Evolutionary conservation across 2,113 vertebrate genomes (phyloP).

Genomic region (Muntiacus muntjak): DNA sequence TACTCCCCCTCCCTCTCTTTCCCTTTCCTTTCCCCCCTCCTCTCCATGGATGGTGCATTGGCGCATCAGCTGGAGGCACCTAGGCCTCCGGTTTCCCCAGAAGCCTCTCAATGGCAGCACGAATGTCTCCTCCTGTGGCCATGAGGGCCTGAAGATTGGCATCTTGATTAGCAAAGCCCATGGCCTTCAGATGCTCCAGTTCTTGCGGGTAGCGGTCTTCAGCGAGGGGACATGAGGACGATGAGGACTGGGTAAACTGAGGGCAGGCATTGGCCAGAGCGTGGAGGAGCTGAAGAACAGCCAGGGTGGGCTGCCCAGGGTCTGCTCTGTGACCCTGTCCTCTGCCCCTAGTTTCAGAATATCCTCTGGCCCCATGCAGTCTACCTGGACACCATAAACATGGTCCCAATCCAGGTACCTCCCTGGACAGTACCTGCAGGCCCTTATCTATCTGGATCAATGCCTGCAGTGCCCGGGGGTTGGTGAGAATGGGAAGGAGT

Average conservation of each 20-base stretch:
- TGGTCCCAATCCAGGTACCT: constrained; percentile 51
- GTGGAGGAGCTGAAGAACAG: constrained; percentile 12
- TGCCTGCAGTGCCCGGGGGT: constrained; percentile 62
- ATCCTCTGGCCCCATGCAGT: background rate
- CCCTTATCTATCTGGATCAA: constrained; percentile 68
- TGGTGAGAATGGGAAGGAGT: constrained; percentile 60
- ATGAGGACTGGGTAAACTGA: background rate
- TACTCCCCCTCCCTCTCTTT: background rate
- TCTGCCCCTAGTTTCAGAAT: background rate
- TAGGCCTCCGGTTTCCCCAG: background rate
- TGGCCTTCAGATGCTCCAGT: constrained; percentile 36
- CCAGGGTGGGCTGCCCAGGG: background rate
- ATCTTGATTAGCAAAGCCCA: background rate
- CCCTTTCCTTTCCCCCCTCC: background rate
- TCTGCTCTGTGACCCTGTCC: background rate
- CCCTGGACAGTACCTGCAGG: constrained; percentile 50
- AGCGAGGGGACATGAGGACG: background rate
- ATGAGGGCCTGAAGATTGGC: constrained; percentile 38
- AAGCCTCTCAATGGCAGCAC: background rate
- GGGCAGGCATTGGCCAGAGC: background rate
- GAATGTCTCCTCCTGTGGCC: constrained; percentile 20
- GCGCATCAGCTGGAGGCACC: background rate
- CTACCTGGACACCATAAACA: constrained; percentile 22
- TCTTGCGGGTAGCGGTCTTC: constrained; percentile 46
- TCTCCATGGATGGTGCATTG: background rate